Evolutionary conservation across 2,888 invertebrate species (phyloP).

Genomic region (Ophioninae sp.): DNA sequence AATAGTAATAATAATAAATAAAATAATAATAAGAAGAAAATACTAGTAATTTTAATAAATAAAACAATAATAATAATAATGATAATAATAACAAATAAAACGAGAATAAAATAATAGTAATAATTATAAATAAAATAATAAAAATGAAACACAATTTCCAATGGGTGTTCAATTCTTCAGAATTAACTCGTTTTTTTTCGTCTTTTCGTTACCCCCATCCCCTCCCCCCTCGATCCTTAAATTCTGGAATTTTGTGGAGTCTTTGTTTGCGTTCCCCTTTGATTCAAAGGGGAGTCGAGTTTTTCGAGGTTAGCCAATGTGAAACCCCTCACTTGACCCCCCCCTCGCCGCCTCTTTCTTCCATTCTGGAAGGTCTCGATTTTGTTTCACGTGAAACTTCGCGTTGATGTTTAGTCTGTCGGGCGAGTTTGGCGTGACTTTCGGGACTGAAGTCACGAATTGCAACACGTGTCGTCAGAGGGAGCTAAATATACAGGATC

Average conservation of each 20-base stretch:
- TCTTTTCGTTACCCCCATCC: background rate
- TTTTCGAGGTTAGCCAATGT: conserved; percentile 3
- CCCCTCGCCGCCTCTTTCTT: too few relatives aligned
- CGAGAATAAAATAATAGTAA: too few relatives aligned
- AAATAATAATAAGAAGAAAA: too few relatives aligned
- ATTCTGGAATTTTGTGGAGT: conserved; percentile 3
- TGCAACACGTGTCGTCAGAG: conserved; percentile 11
- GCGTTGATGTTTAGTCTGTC: conserved; percentile 39
- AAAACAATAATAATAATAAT: too few relatives aligned
- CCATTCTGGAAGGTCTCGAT: background rate
- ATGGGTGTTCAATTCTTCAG: background rate
- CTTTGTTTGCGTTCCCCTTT: conserved; percentile 18
- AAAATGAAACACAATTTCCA: too few relatives aligned
- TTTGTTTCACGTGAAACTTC: conserved; percentile 33
- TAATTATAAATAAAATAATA: too few relatives aligned
- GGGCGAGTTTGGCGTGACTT: conserved; percentile 32
- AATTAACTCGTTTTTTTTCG: conserved; percentile 2
- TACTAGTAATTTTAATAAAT: too few relatives aligned
- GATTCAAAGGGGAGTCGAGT: background rate
- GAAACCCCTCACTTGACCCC: too few relatives aligned
- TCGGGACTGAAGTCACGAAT: conserved; percentile 22
- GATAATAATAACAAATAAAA: too few relatives aligned
- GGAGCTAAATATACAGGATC: conserved; percentile 34
- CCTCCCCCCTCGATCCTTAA: background rate
- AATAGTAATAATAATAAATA: too few relatives aligned